Percentiles rank a stretch among this genome's conserved stretches.
Evolutionary conservation across 2,797 vertebrate species (phyloP).

Genomic region (Peromyscus attwateri): DNA sequence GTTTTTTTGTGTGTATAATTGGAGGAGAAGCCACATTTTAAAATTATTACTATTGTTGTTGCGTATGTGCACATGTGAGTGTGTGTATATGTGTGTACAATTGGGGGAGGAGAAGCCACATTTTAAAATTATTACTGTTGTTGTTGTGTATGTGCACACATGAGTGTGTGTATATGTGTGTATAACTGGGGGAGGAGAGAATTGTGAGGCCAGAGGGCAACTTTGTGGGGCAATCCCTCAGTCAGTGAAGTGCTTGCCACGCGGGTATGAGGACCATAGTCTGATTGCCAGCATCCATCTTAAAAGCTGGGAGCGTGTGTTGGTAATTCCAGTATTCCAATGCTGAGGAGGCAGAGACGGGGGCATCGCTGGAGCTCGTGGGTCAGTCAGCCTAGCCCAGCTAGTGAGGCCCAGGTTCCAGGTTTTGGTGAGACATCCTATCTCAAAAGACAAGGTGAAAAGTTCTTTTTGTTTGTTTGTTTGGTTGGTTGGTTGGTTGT

Average conservation of each 20-base stretch:
- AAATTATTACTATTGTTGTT: neutral
- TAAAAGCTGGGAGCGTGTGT: no score
- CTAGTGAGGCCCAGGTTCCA: neutral
- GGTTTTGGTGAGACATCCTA: neutral
- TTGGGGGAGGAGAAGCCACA: neutral
- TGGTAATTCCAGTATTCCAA: neutral
- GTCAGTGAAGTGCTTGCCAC: no score
- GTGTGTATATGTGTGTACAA: no score
- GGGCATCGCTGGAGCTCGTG: neutral
- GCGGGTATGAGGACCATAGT: neutral
- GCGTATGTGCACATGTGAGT: no score
- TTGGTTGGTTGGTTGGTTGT: neutral
- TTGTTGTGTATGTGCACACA: no score
- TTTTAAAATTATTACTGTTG: no score
- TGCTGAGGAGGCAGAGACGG: neutral
- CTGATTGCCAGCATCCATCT: no score
- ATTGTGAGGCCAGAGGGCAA: neutral
- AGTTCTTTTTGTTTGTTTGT: neutral
- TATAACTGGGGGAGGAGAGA: neutral
- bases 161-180: neutral
- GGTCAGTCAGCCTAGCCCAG: neutral
- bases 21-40: no score
- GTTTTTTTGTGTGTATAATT: no score
- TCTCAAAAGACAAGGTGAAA: neutral
- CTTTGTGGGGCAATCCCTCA: neutral